Conservation (phyloP, 2,113 vertebrate species). For the Nibea albiflora region DNA sequence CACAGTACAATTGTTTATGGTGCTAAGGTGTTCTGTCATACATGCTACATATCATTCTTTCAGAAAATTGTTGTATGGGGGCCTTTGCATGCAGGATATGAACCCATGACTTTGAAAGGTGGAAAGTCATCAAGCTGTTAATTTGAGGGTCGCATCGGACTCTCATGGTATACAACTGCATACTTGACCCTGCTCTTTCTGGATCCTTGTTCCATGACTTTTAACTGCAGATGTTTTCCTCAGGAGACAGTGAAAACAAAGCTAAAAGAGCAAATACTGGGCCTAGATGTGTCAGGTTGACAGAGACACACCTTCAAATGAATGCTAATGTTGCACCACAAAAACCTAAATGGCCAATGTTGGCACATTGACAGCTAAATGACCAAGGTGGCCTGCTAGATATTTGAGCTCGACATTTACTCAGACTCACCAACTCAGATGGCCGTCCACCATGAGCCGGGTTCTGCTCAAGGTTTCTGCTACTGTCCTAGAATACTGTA, state of each 20-base stretch:
- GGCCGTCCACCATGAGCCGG: too few relatives aligned
- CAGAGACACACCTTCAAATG: neutral
- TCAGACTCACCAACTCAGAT: too few relatives aligned
- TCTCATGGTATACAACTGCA: neutral
- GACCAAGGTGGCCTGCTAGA: too few relatives aligned
- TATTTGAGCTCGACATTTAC: too few relatives aligned
- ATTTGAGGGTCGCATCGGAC: neutral
- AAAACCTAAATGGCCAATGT: neutral
- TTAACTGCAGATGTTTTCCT: neutral
- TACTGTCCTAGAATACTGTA: too few relatives aligned
- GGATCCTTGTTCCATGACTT: neutral
- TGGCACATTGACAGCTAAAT: too few relatives aligned
- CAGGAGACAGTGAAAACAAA: neutral
- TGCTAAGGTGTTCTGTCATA: neutral
- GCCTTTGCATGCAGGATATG: conserved; percentile 10
- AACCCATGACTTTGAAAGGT: conserved; percentile 24
- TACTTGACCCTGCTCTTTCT: neutral
- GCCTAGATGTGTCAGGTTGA: neutral
- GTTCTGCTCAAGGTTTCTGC: too few relatives aligned
- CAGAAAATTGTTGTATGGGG: neutral
- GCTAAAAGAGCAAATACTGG: neutral
- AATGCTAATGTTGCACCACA: neutral
- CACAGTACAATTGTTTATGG: neutral
- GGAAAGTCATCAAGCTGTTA: conserved; percentile 8
- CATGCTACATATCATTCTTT: neutral